Evolutionary conservation across 2,888 invertebrate genomes (phyloP).

Genomic region (Molorchus minor): DNA sequence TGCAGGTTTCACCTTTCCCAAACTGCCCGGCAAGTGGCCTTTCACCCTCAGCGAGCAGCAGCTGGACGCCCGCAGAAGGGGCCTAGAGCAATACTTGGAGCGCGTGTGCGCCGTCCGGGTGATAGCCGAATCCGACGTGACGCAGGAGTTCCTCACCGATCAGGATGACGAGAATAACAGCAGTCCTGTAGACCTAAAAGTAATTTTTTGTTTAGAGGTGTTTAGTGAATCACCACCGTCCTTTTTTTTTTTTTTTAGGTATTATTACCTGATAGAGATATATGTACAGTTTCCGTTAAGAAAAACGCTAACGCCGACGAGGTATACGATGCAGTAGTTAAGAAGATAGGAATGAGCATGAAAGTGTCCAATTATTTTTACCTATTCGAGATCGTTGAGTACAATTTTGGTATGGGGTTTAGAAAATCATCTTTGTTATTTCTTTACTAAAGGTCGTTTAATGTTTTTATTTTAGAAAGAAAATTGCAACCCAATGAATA

Average conservation of each 20-base stretch:
- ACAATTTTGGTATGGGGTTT: slow-evolving; percentile 84
- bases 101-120: slow-evolving; percentile 98
- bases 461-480: slow-evolving; percentile 72
- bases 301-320: slow-evolving; percentile 90
- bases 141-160: slow-evolving; percentile 97
- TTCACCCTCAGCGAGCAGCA: slow-evolving; percentile 98
- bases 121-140: slow-evolving; percentile 95
- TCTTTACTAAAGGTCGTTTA: neutral
- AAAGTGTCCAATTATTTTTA: slow-evolving; percentile 91
- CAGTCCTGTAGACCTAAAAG: slow-evolving; percentile 75
- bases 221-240: neutral
- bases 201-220: slow-evolving; percentile 43
- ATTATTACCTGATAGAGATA: slow-evolving; percentile 89
- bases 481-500: slow-evolving; percentile 93
- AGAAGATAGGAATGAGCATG: slow-evolving; percentile 82
- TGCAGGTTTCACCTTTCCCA: slow-evolving; percentile 91
- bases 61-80: slow-evolving; percentile 90
- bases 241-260: slow-evolving; percentile 60
- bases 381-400: slow-evolving; percentile 96
- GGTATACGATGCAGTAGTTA: slow-evolving; percentile 87
- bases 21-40: slow-evolving; percentile 98
- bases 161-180: slow-evolving; percentile 81
- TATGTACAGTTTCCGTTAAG: slow-evolving; percentile 87
- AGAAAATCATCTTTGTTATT: neutral
- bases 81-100: slow-evolving; percentile 97